Conservation (phyloP, 2,888 invertebrate genomes). For the Cryptops parisi region DNA sequence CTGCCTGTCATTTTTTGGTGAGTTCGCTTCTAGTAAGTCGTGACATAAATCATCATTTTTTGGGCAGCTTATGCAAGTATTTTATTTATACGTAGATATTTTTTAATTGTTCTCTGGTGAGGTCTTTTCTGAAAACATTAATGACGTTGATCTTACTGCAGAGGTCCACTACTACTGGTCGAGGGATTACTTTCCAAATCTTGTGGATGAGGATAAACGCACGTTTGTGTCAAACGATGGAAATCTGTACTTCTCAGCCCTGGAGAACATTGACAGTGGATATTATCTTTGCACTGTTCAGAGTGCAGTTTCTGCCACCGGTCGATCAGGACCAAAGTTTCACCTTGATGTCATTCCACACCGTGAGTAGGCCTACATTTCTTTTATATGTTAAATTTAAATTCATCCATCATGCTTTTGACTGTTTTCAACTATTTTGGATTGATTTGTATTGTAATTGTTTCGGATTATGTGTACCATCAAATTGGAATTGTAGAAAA, state of each 20-base stretch:
- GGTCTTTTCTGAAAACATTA: neutral
- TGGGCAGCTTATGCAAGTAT: too few species aligned
- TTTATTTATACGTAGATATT: too few species aligned
- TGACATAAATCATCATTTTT: too few species aligned
- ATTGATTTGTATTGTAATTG: too few species aligned
- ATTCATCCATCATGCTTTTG: too few species aligned
- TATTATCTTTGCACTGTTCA: constrained; percentile 85
- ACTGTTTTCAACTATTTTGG: too few species aligned
- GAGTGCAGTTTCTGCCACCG: constrained; percentile 69
- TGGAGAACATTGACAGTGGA: constrained; percentile 78
- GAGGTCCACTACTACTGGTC: constrained; percentile 83
- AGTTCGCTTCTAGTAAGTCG: too few species aligned
- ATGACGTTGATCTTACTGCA: constrained; percentile 19
- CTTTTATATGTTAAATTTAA: constrained; percentile 10
- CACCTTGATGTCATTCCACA: constrained; percentile 64
- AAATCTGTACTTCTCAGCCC: constrained; percentile 81
- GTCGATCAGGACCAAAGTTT: constrained; percentile 81
- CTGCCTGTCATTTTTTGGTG: too few species aligned
- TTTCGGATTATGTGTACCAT: too few species aligned
- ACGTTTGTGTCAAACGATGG: constrained; percentile 91
- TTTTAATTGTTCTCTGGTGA: too few species aligned
- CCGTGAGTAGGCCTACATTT: constrained; percentile 38
- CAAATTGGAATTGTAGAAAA: too few species aligned
- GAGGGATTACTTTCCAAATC: constrained; percentile 73
- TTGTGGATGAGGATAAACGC: constrained; percentile 81